Percentiles rank a stretch among this genome's conserved stretches.
These are phyloP conservation scores for Decapterus maruadsi DNA, from an alignment of 2,797 vertebrate species.

Conservation along the genomic window DNA sequence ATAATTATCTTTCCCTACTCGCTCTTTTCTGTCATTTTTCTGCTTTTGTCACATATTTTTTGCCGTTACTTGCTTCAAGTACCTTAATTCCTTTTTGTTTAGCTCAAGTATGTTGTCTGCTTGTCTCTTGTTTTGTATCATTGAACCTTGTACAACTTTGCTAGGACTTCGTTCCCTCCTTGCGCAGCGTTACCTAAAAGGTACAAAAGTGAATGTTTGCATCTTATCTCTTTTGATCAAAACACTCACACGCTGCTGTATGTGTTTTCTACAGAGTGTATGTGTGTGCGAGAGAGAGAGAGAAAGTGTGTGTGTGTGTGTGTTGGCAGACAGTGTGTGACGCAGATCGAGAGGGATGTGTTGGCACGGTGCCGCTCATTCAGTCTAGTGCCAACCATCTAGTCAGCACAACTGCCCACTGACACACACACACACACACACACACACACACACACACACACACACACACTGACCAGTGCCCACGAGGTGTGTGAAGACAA, in stretches of 20 bases:
- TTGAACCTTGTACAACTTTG: too few relatives aligned
- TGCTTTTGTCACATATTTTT: too few relatives aligned
- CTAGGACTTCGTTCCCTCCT: too few relatives aligned
- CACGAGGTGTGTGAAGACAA: conserved; percentile 66
- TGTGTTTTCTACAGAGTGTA: not conserved
- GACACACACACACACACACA: conserved; percentile 23
- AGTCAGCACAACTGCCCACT: conserved; percentile 64
- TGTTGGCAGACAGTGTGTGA: conserved; percentile 55
- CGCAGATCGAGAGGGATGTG: conserved; percentile 64
- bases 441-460: conserved; percentile 22
- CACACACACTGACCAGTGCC: conserved; percentile 25
- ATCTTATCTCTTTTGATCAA: conserved; percentile 15
- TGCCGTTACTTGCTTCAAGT: too few relatives aligned
- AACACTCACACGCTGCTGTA: conserved; percentile 8
- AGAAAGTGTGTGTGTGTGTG: not conserved
- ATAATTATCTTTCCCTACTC: too few relatives aligned
- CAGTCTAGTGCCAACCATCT: conserved; percentile 63
- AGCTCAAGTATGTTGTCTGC: too few relatives aligned
- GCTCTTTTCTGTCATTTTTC: too few relatives aligned
- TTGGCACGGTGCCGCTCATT: conserved; percentile 69
- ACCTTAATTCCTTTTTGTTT: too few relatives aligned
- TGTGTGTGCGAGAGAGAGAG: not conserved
- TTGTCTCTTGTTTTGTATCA: too few relatives aligned
- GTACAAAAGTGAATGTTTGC: too few relatives aligned
- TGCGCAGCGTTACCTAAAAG: too few relatives aligned